Evolutionary conservation across 2,888 invertebrate genomes (phyloP).

Genomic region (Dioctria rufipes): DNA sequence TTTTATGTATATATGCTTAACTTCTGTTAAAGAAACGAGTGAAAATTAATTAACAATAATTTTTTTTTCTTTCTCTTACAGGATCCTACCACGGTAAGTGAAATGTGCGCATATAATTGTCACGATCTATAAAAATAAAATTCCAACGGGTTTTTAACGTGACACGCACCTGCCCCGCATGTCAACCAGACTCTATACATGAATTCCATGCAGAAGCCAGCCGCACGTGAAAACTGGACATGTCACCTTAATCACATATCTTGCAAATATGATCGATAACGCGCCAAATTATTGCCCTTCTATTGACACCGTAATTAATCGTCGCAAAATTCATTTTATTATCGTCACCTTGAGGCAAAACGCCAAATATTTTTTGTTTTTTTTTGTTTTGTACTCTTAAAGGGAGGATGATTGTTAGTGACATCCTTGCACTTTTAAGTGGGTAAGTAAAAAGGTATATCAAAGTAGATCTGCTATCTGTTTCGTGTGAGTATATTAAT

Average conservation of each 20-base stretch:
- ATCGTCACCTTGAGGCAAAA: not conserved
- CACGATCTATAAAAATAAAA: conserved; percentile 17
- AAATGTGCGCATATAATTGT: conserved; percentile 33
- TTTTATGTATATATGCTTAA: conserved; percentile 8
- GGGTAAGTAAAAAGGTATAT: no score
- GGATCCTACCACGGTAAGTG: conserved; percentile 71
- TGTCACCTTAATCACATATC: conserved; percentile 48
- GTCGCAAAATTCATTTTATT: conserved; percentile 15
- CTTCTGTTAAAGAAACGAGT: not conserved
- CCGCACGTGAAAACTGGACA: conserved; percentile 47
- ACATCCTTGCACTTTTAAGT: no score
- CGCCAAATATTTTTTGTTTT: not conserved
- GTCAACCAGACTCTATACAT: not conserved
- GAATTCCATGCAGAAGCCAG: conserved; percentile 31
- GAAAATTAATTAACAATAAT: conserved; percentile 51
- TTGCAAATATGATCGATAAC: conserved; percentile 53
- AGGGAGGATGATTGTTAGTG: no score
- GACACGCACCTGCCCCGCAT: conserved; percentile 48
- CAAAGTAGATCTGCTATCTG: no score
- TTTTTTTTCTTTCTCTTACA: conserved; percentile 67
- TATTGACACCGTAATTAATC: conserved; percentile 41
- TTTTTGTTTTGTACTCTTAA: no score
- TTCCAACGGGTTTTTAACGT: not conserved
- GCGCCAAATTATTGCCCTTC: conserved; percentile 40
- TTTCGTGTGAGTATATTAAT: no score